A percentile compares a stretch with the other conserved stretches of the same genome.
Evolutionary conservation across 2,888 invertebrate species (phyloP).

Genomic region (Eupithecia abbreviata): DNA sequence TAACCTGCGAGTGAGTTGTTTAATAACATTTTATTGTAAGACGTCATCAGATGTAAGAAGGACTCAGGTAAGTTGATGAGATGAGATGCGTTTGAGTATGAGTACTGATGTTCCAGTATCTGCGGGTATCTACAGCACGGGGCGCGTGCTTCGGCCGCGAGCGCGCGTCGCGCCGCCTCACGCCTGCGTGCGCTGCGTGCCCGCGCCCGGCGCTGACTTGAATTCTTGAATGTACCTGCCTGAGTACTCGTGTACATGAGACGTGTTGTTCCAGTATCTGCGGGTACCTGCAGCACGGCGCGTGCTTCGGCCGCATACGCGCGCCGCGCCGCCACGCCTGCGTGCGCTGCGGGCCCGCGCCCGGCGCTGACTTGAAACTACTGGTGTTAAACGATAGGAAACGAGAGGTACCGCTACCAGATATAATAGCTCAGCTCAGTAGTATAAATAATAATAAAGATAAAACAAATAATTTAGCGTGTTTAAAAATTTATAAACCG

Average conservation of each 20-base stretch:
- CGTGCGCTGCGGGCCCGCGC: conserved; percentile 48
- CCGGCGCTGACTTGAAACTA: conserved; percentile 55
- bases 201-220: conserved; percentile 44
- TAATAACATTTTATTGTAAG: not conserved
- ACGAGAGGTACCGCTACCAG: conserved; percentile 52
- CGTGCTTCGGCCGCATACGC: conserved; percentile 60
- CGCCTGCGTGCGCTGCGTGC: no score
- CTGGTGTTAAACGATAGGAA: conserved; percentile 42
- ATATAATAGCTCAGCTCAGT: not conserved
- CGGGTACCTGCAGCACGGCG: conserved; percentile 63
- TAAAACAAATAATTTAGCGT: no score
- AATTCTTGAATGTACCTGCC: no score
- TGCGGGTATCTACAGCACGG: no score
- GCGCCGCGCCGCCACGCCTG: conserved; percentile 33
- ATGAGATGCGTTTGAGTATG: no score
- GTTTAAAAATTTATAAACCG: no score
- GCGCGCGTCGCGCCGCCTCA: no score
- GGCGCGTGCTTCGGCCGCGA: no score
- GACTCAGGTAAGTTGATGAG: no score
- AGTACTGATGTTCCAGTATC: no score
- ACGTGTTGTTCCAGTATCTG: conserved; percentile 60
- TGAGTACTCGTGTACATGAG: not conserved
- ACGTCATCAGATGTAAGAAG: no score
- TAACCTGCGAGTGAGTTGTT: conserved; percentile 65
- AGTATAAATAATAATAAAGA: no score